Percentiles rank a stretch among this genome's conserved stretches.
Conservation (phyloP, 2,113 vertebrate genomes). For the Myodes glareolus region DNA sequence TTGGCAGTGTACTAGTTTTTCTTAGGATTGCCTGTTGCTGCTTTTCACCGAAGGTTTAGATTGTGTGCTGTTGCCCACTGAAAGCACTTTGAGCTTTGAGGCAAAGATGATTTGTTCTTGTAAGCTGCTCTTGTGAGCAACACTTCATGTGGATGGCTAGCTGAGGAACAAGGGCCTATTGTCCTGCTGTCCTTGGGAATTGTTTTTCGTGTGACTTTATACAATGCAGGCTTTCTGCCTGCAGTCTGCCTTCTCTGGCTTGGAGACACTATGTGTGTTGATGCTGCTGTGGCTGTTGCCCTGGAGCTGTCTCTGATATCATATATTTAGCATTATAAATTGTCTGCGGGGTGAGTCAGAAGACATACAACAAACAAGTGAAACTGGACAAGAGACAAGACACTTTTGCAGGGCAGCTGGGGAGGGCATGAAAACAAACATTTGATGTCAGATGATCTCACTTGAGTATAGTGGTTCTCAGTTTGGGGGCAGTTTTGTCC, state of each 20-base stretch:
- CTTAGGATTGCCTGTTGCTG: not conserved
- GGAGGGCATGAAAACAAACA: slow-evolving; percentile 25
- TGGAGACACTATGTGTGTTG: slow-evolving; percentile 66
- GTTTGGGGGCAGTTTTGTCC: not conserved
- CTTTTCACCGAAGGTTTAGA: not conserved
- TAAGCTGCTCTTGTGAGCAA: slow-evolving; percentile 23
- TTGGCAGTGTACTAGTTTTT: slow-evolving; percentile 31
- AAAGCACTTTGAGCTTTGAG: slow-evolving; percentile 47
- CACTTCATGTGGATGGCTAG: slow-evolving; percentile 54
- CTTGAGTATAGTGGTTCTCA: slow-evolving; percentile 32
- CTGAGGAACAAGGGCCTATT: slow-evolving; percentile 66
- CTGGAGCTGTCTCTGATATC: slow-evolving; percentile 63
- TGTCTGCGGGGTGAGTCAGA: slow-evolving; percentile 63
- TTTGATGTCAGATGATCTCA: slow-evolving; percentile 58
- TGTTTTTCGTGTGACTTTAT: slow-evolving; percentile 75
- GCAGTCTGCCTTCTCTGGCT: slow-evolving; percentile 15
- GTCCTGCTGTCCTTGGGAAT: slow-evolving; percentile 66
- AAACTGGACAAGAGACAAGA: slow-evolving; percentile 57
- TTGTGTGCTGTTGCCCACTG: slow-evolving; percentile 26
- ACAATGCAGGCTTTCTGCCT: slow-evolving; percentile 71
- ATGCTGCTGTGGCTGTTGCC: slow-evolving; percentile 52
- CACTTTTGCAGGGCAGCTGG: slow-evolving; percentile 61
- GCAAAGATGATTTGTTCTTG: slow-evolving; percentile 39
- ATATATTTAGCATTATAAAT: slow-evolving; percentile 64
- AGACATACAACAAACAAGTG: slow-evolving; percentile 59